Base-by-base conservation (phyloP, 2,888 invertebrate species). In the Branchinecta sandiegonensis region DNA sequence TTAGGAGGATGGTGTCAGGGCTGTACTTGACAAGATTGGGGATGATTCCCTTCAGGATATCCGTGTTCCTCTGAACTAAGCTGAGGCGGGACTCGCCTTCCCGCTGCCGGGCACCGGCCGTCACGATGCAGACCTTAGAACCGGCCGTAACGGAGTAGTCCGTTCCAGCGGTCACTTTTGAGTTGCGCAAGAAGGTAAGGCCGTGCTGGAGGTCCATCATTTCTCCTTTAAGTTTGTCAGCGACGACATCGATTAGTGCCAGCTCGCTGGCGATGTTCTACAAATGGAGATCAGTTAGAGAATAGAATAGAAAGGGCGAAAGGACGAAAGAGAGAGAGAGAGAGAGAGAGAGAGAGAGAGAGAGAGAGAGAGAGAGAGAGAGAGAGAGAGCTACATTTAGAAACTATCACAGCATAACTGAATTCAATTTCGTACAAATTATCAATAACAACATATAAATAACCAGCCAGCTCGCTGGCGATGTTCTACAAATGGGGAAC, bases 151-250 rank as follows among this genome's bases (percentile, higher is more conserved):
- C 82, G 0, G 84, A 78, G 75, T 89, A 93, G 78, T 94, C 89
- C 73, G 84, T 85, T 74, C 85, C 83, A 37, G 90, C 90, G 69
- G 84, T 83, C 68, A 94, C 87, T 75, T 84, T 87, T 50, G 90
- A 87, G 76, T 89, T 87, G 75, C 84, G 86, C 73, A 91, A 80
- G 78, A 93, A 94, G 37, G 88, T 83, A 17, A 89, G 86, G 7
- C 93, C 93, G 75, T 94, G 94, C 76, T 92, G 92, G 69, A 94
- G 79, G 77, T 94, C 94, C 86, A 93, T 82, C 85, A 92, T 84
- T 79, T 94, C 94, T 1, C 94, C 94, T 74, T 85, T 85, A 71
- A 94, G 77, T 77, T 93, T 94, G 74, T 93, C 88, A 17, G 82
- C 85, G 79, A 86, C 84, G 46, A 87, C 85, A 79, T 94, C 94